Evolutionary conservation across 1,140 invertebrate genomes (phyloP).

Genomic region (Drosophila subobscura): DNA sequence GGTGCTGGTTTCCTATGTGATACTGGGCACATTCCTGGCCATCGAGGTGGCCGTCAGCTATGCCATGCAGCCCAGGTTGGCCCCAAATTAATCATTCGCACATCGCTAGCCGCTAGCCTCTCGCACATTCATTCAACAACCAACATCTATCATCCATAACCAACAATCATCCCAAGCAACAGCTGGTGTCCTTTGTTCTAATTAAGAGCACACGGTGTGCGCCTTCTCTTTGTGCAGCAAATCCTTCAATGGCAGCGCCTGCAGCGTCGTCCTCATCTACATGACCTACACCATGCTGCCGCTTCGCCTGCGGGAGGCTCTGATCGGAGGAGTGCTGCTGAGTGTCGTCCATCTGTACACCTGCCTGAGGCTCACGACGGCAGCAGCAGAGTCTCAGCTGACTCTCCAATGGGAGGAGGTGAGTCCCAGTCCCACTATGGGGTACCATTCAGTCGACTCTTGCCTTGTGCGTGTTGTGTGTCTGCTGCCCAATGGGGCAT

Average conservation of each 20-base stretch:
- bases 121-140: constrained; percentile 19
- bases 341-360: constrained; percentile 88
- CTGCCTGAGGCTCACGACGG: constrained; percentile 55
- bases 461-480: constrained; percentile 1
- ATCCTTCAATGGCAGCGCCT: constrained; percentile 81
- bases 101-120: constrained; percentile 72
- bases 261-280: constrained; percentile 90
- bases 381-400: constrained; percentile 9
- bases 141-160: constrained; percentile 9
- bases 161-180: constrained; percentile 11
- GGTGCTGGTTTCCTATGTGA: constrained; percentile 91
- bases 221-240: constrained; percentile 54
- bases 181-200: constrained; percentile 23
- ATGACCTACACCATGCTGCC: constrained; percentile 94
- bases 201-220: constrained; percentile 8
- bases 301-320: constrained; percentile 91
- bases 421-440: constrained; percentile 44
- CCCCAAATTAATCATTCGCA: constrained; percentile 66
- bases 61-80: constrained; percentile 84
- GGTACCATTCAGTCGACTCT: too few relatives aligned
- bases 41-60: constrained; percentile 86
- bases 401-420: constrained; percentile 71
- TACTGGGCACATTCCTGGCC: constrained; percentile 89
- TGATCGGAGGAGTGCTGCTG: constrained; percentile 88
- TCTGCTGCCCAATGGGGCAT: constrained; percentile 15